Evolutionary conservation across 2,113 vertebrate species (phyloP), one percentile per base, ranked within the genome.

Genomic region (Cranoglanis bouderius): DNA sequence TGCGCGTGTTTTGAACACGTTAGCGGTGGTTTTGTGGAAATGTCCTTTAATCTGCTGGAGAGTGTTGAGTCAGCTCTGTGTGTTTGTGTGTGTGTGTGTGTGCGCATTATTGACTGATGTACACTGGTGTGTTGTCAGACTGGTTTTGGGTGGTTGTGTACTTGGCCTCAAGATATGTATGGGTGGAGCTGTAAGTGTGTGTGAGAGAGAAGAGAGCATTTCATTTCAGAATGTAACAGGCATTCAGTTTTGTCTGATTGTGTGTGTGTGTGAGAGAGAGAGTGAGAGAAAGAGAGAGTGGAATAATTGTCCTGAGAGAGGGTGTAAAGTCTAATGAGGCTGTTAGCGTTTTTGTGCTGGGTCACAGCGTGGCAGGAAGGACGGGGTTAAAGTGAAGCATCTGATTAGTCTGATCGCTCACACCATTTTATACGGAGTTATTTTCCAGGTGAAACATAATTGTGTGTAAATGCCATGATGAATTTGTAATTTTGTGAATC

Each of bases 21-120:
- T 89, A 70, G 83, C 13, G 67, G 78, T 88, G 86, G 84, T 91
- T 90, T 83, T 85, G 84, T 70, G 86, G 59, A 86, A 84, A 82
- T 86, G 84, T 59, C 9, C 77, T 90, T 85, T 88, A 85, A 87
- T 89, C 24, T 82, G 32, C 38, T 53, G 43, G 77, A 67, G 32
- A 26, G 75, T 82, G 86, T 51, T 70, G 86, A 63, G 43, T 85
- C 61, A 70, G 63, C 43, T 51, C 0, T 53, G 84, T 85, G 84
- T 53, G 84, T 53, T 61, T 84, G 38, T 85, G 84, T 53, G 84
- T 53, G 83, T 84, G 38, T 82, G 53, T 82, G 51, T 40, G 57
- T 5, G 24, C 3, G 35, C 7, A 0, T 55, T 53, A 55, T 82
- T 82, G 51, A 82, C 49, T 0, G 51, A 82, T 83, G 9, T 83